These are phyloP conservation scores for Epirrhoe alternata DNA, from an alignment of 2,888 invertebrate genomes.

Conservation along the genomic window DNA sequence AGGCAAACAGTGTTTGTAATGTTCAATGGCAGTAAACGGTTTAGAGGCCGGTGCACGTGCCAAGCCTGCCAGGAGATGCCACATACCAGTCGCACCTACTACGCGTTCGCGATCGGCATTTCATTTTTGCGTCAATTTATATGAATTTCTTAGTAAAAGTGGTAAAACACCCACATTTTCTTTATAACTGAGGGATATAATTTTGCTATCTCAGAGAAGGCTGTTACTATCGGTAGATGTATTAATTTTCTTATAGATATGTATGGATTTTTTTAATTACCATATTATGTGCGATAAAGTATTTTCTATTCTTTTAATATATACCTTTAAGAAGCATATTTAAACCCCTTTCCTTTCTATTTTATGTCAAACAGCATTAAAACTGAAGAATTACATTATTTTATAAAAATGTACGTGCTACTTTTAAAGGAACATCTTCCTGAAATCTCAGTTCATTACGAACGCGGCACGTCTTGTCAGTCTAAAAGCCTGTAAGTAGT, in stretches of 20 bases:
- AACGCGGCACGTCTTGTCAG: constrained; percentile 24
- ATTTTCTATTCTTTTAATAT: too few species aligned
- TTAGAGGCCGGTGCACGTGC: constrained; percentile 28
- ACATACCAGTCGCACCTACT: constrained; percentile 21
- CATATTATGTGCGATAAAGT: too few species aligned
- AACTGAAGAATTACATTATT: not conserved
- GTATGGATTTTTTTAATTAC: too few species aligned
- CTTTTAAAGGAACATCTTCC: constrained; percentile 19
- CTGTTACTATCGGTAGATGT: too few species aligned
- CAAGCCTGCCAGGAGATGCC: constrained; percentile 21
- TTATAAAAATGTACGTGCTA: constrained; percentile 3
- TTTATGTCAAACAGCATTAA: too few species aligned
- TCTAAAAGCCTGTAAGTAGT: constrained; percentile 52
- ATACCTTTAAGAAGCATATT: too few species aligned
- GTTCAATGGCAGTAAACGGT: constrained; percentile 18
- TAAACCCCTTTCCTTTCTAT: not conserved
- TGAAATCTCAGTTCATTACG: constrained; percentile 32
- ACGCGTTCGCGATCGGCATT: constrained; percentile 17
- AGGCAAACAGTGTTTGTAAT: constrained; percentile 23
- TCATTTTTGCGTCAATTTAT: not conserved
- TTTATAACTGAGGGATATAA: too few species aligned
- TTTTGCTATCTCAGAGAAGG: too few species aligned
- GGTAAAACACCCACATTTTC: too few species aligned
- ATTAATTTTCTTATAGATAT: too few species aligned
- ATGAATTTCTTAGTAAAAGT: not conserved